Base-by-base conservation (phyloP, 2,113 vertebrate species). In the Athene noctua region DNA sequence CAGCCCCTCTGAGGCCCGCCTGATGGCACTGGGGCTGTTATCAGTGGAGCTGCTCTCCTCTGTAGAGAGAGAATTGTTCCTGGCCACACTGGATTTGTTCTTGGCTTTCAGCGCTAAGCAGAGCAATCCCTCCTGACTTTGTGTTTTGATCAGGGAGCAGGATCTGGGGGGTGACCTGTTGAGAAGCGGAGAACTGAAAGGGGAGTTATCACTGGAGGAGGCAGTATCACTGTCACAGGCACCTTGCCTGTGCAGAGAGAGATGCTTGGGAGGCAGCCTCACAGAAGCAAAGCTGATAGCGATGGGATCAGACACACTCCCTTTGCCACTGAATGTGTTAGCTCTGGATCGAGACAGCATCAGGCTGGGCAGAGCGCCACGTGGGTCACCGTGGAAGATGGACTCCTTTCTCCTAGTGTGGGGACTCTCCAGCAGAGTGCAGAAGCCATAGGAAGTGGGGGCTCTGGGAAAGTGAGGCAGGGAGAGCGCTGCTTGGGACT, bases 361-460 rank as follows among this genome's bases (percentile, higher is more conserved):
- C 61, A 98, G 88, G 86, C 92, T 63, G 38, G 94, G 92, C 55
- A 92, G 72, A 71, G 93, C 73, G 21, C 13, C 32, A 1, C 16
- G 20, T 4, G 98, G 82, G 36, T 98, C 98, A 3, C 97, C 96
- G 13, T 99, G 99, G 97, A 99, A 99, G 89, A 99, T 98, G 3
- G 99, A 99, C 96, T 99, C 99, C 86, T 99, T 99, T 44, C 98
- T 98, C 49, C 99, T 97, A 46, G 98, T 99, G 97, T 99, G 98
- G 19, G 99, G 99, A 87, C 99, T 99, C 97, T 99, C 99, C 77
- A 99, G 96, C 88, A 99, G 96, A 15, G 99, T 98, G 94, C 98
- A 99, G 94, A 99, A 99, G 32, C 99, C 99, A 1, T 99, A 99
- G 88, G 98, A 98, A 63, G 99, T 99, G 90, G 98, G 97, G 9